phyloP scores from a whole-genome alignment of 2,797 vertebrate genomes.

The Clarias laeviceps region DNA sequence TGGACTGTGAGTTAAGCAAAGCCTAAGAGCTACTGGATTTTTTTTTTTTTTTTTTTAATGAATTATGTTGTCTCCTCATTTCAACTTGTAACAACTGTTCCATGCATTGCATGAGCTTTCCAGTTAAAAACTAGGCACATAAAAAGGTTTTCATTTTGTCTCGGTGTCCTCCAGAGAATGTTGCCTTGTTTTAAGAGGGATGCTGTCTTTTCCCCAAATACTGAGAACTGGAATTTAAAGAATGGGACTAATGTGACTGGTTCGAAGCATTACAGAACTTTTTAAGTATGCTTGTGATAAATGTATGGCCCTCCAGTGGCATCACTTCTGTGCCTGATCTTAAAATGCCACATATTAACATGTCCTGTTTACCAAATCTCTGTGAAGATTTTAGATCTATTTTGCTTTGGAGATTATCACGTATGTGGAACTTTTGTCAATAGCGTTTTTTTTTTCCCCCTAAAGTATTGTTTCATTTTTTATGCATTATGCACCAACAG shows the following conservation, averaged over 20 bases:
- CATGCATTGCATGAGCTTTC: conserved; percentile 41
- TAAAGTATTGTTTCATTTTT: conserved; percentile 46
- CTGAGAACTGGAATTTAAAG: conserved; percentile 60
- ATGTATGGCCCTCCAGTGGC: conserved; percentile 67
- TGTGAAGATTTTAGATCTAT: conserved; percentile 53
- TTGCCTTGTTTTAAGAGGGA: conserved; percentile 34
- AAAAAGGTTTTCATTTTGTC: conserved; percentile 13
- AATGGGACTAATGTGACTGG: conserved; percentile 59
- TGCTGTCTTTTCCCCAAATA: conserved; percentile 53
- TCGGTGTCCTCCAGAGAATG: conserved; percentile 29
- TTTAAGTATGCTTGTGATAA: conserved; percentile 60
- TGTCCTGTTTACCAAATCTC: conserved; percentile 55
- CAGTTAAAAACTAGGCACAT: conserved; percentile 29
- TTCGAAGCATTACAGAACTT: conserved; percentile 70
- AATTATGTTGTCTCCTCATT: conserved; percentile 18
- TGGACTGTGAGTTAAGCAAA: conserved; percentile 22
- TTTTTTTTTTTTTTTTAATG: conserved; percentile 3
- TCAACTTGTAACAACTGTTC: conserved; percentile 8
- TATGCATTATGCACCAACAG: conserved; percentile 53
- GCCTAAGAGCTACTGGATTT: conserved; percentile 19
- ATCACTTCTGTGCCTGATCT: conserved; percentile 72
- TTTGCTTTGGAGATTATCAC: conserved; percentile 49
- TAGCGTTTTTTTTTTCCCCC: conserved; percentile 14
- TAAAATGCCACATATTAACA: conserved; percentile 50
- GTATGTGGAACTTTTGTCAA: conserved; percentile 40